These are phyloP conservation scores for Phortica okadai DNA, from an alignment of 2,888 invertebrate species.

Conservation along the genomic window DNA sequence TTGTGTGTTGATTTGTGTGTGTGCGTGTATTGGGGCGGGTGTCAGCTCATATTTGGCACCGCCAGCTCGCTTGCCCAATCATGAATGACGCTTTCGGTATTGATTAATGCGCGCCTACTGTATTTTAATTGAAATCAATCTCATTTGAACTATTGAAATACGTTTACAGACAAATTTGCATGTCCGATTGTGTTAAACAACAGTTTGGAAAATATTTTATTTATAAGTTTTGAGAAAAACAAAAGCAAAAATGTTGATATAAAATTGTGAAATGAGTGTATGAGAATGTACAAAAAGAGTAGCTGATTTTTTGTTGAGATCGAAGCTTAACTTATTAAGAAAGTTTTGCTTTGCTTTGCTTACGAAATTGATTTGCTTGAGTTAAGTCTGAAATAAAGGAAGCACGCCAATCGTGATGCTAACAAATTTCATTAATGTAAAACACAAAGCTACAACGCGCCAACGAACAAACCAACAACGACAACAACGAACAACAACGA, in stretches of 20 bases:
- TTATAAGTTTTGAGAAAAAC: conserved; percentile 33
- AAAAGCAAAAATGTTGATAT: background rate
- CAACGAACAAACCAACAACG: conserved; percentile 27
- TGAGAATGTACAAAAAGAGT: conserved; percentile 20
- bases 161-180: conserved; percentile 21
- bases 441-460: conserved; percentile 63
- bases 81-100: conserved; percentile 39
- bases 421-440: conserved; percentile 73
- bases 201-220: conserved; percentile 28
- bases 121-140: conserved; percentile 63
- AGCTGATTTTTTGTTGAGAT: conserved; percentile 41
- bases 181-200: conserved; percentile 30
- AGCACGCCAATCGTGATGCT: conserved; percentile 64
- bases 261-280: conserved; percentile 16
- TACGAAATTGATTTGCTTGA: background rate
- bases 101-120: conserved; percentile 62
- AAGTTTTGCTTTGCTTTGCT: background rate
- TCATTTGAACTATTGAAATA: background rate
- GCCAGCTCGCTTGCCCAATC: conserved; percentile 19
- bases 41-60: conserved; percentile 23
- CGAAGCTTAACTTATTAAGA: background rate
- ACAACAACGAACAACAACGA: background rate
- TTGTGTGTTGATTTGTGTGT: conserved; percentile 8
- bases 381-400: background rate
- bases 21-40: background rate